Base-by-base conservation (phyloP, 2,888 invertebrate species). In the Cantharis nigra region DNA sequence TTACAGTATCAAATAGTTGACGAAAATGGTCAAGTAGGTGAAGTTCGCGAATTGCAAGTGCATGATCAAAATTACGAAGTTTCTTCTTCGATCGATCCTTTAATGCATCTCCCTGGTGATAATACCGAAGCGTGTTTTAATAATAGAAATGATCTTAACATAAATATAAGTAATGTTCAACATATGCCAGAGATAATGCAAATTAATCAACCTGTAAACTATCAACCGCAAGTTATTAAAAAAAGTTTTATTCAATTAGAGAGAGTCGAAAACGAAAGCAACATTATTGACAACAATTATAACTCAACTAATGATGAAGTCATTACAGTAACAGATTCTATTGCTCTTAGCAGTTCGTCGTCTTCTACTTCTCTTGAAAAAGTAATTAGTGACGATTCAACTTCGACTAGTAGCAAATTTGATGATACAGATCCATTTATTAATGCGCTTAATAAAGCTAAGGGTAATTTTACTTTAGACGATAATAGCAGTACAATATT, bases 1-100 rank as follows among this genome's bases (percentile, higher is more conserved):
- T 79, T 87, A 4, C 86, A 87, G 74, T 87, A 87, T 78, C 87
- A 88, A 81, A 85, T 88, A 18, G 83, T 88, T 10, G 87, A 88
- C 71, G 87, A 88, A 81, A 84, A 87, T 74, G 88, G 87, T 5
- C 84, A 84, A 33, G 82, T 87, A 63, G 86, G 87, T 2, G 87
- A 88, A 79, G 79, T 88, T 14, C 87, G 86, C 71, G 86, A 87
- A 75, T 80, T 87, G 18, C 82, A 83, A 75, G 79, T 84, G 11
- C 73, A 81, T 69, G 78, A 77, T 5, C 67, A 74, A 28, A 67
- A 16, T 28, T 69, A n/a, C 10, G 65, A 67, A 2, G 26, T n/a
- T 23, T 11, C 65, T 13, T 20, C 65, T 3, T 49, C 49, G 7
- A 49, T 49, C n/a, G 49, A 49, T 49, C 49, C 49, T 49, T 49